Conservation (phyloP, 2,888 invertebrate species). For the Machimus rusticus region DNA sequence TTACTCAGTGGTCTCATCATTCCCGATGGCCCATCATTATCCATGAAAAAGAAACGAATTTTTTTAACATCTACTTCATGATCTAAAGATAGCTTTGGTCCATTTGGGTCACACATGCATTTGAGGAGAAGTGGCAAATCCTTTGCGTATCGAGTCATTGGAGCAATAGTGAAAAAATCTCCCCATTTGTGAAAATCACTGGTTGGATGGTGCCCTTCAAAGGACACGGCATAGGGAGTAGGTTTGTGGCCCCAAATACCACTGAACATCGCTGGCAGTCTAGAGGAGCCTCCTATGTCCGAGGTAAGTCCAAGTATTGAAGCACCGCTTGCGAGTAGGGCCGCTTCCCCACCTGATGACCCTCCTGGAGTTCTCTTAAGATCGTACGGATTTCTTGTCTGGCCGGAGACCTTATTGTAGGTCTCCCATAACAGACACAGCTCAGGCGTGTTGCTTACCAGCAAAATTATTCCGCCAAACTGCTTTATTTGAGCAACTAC, state of each 20-base stretch:
- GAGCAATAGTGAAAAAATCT: slow-evolving; percentile 81
- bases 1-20: slow-evolving; percentile 64
- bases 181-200: slow-evolving; percentile 69
- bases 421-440: slow-evolving; percentile 93
- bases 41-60: slow-evolving; percentile 81
- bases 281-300: slow-evolving; percentile 88
- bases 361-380: slow-evolving; percentile 82
- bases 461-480: slow-evolving; percentile 84
- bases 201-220: slow-evolving; percentile 74
- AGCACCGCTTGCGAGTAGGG: slow-evolving; percentile 79
- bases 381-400: slow-evolving; percentile 90
- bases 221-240: slow-evolving; percentile 72
- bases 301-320: slow-evolving; percentile 85
- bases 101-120: slow-evolving; percentile 69
- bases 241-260: slow-evolving; percentile 95
- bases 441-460: slow-evolving; percentile 90
- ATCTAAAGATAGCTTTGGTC: slow-evolving; percentile 64
- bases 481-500: slow-evolving; percentile 73
- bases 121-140: slow-evolving; percentile 81
- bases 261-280: slow-evolving; percentile 89
- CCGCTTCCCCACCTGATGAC: slow-evolving; percentile 88
- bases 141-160: slow-evolving; percentile 85
- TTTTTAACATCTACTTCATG: slow-evolving; percentile 66
- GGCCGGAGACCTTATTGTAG: slow-evolving; percentile 84
- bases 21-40: slow-evolving; percentile 74